Percentiles rank a stretch among this genome's conserved stretches.
phyloP scores from a whole-genome alignment of 35 echinoderm and acorn worm genomes.

The Apostichopus japonicus region DNA sequence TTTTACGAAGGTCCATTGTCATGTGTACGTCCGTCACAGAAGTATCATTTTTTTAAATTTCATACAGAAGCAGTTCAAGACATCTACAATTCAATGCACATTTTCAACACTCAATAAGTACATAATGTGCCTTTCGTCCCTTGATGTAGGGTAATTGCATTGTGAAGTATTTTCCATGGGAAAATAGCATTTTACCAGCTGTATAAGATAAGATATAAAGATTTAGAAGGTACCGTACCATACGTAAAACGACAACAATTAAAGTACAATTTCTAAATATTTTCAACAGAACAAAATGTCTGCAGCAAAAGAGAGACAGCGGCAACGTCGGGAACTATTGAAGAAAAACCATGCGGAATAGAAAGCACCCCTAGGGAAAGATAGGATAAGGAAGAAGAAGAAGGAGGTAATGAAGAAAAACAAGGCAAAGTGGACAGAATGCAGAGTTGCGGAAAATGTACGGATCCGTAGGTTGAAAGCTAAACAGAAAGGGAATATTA shows the following conservation, averaged over 20 bases:
- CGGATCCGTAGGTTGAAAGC: background rate
- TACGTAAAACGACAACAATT: too few species aligned
- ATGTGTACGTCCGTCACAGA: background rate
- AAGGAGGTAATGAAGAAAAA: constrained; percentile 1
- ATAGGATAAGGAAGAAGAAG: constrained; percentile 1
- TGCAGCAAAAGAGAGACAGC: background rate
- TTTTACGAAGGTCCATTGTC: background rate
- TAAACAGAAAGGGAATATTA: background rate
- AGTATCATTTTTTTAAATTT: background rate
- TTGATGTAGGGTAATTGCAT: too few species aligned
- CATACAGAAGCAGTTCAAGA: background rate
- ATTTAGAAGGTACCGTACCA: too few species aligned
- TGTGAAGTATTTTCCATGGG: too few species aligned
- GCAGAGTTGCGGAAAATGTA: background rate
- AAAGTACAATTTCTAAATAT: too few species aligned
- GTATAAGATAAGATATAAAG: too few species aligned
- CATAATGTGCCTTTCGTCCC: background rate
- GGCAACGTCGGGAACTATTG: too few species aligned
- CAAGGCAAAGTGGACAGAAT: background rate
- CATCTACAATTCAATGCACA: background rate
- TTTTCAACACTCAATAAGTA: background rate
- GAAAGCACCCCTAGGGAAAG: background rate
- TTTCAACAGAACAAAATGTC: background rate
- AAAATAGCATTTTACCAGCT: too few species aligned
- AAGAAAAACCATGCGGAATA: constrained; percentile 5